Conservation (phyloP, 2,888 invertebrate species). For the Eretmocerus hayati region DNA sequence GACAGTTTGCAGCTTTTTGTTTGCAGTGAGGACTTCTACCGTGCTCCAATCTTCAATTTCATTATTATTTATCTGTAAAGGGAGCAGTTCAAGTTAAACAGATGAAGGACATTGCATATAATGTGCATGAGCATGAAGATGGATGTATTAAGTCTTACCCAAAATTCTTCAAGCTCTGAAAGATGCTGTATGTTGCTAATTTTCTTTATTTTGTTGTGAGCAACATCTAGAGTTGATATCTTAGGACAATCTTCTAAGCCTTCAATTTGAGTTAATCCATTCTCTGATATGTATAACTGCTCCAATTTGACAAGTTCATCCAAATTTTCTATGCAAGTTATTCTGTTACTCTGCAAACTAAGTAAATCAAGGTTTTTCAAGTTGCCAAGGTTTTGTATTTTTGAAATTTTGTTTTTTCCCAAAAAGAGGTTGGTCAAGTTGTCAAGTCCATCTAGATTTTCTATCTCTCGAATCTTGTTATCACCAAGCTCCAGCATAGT, state of each 20-base stretch:
- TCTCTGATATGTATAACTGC: slow-evolving; percentile 89
- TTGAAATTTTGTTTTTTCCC: slow-evolving; percentile 91
- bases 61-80: slow-evolving; percentile 82
- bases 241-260: slow-evolving; percentile 63
- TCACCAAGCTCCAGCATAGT: slow-evolving; percentile 89
- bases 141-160: slow-evolving; percentile 65
- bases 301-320: slow-evolving; percentile 66
- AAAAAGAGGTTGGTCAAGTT: slow-evolving; percentile 75
- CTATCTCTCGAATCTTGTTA: slow-evolving; percentile 85
- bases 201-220: slow-evolving; percentile 73
- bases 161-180: slow-evolving; percentile 80
- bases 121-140: background rate
- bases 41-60: slow-evolving; percentile 77
- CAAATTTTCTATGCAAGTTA: slow-evolving; percentile 80
- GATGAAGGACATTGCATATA: slow-evolving; percentile 10
- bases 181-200: slow-evolving; percentile 77
- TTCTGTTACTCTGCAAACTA: slow-evolving; percentile 85
- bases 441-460: slow-evolving; percentile 71
- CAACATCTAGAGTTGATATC: slow-evolving; percentile 83
- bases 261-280: slow-evolving; percentile 76
- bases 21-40: slow-evolving; percentile 63
- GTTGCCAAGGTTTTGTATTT: slow-evolving; percentile 73
- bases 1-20: slow-evolving; percentile 69
- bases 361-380: slow-evolving; percentile 69
- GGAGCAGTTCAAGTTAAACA: slow-evolving; percentile 6